Base-by-base conservation (phyloP, 2,113 vertebrate species). In the Entosphenus tridentatus region DNA sequence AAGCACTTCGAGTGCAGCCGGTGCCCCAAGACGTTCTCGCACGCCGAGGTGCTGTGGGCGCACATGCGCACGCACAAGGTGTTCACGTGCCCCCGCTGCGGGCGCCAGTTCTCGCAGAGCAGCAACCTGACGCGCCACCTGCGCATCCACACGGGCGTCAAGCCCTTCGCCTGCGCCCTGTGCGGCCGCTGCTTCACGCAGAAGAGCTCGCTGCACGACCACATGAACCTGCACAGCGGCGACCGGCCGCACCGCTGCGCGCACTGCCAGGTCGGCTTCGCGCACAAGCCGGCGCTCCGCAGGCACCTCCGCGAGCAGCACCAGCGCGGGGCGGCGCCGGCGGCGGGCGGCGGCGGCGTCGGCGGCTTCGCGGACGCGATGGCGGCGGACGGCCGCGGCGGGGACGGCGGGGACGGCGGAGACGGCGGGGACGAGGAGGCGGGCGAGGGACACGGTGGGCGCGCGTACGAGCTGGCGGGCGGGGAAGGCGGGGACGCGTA, bases 181-280 rank as follows among this genome's bases (percentile, higher is more conserved):
- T 93, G 88, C 72, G 85, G 86, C 55, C 90, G 92, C 79, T 87
- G 84, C 68, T 95, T 95, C 79, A 93, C 88, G 0, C 89, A 95
- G 73, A 91, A 90, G 67, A 89, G 88, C 70, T 88, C 88, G 0
- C 83, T 95, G 55, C 87, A 87, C 57, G 87, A 91, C 76, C 89
- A 95, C 82, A 83, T 93, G 81, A 95, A 93, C 80, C 85, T 95
- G 58, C 89, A 95, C 78, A 90, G 87, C 0, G 89, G 89, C 1
- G 83, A 86, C 62, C 75, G 87, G 17, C 89, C 89, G 0, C 87
- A 95, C 68, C 82, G 82, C 62, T 95, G 89, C 72, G 84, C 84
- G 9, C 91, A 90, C 79, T 93, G 88, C 71, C 82, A 87, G 10
- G 87, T 88, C 11, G 83, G 88, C 74, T 95, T 95, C 11, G 88